Percentiles rank a stretch among this genome's conserved stretches.
These are phyloP conservation scores for Bimastos eiseni DNA, from an alignment of 2,888 invertebrate species.

Conservation along the genomic window DNA sequence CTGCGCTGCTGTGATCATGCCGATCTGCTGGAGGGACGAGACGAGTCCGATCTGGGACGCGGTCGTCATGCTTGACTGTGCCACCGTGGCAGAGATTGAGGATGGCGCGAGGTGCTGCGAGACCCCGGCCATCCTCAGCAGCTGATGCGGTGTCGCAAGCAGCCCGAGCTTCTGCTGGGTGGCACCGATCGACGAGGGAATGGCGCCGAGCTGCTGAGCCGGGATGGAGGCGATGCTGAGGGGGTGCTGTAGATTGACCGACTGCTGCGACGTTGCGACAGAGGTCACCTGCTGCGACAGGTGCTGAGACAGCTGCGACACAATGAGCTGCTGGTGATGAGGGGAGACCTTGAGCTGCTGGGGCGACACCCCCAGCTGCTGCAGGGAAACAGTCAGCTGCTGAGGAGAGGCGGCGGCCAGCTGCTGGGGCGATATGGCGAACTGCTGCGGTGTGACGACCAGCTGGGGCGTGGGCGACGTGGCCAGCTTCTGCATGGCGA, in stretches of 20 bases:
- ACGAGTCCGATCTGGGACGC: not conserved
- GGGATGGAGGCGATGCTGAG: constrained; percentile 19
- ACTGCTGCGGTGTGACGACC: constrained; percentile 30
- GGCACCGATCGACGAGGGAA: not conserved
- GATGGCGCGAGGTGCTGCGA: constrained; percentile 7
- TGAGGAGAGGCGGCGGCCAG: constrained; percentile 26
- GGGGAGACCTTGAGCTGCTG: constrained; percentile 29
- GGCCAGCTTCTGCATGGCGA: constrained; percentile 18
- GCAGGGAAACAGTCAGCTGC: constrained; percentile 23
- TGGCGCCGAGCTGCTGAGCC: not conserved
- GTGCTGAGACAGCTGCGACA: constrained; percentile 29
- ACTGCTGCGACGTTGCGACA: not conserved
- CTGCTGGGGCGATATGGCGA: constrained; percentile 36
- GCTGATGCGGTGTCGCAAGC: constrained; percentile 24
- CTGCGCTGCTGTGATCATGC: constrained; percentile 22
- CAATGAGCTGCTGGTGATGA: constrained; percentile 32
- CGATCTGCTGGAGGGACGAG: constrained; percentile 25
- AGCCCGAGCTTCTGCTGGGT: constrained; percentile 32
- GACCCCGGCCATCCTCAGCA: constrained; percentile 9
- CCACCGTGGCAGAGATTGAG: not conserved
- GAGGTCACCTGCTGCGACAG: constrained; percentile 2
- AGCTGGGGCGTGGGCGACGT: constrained; percentile 6
- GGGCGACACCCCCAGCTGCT: constrained; percentile 16
- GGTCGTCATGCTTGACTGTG: not conserved
- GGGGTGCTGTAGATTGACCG: not conserved